Conservation (phyloP, 2,797 vertebrate genomes). For the Parauchenoglanis punctatus region DNA sequence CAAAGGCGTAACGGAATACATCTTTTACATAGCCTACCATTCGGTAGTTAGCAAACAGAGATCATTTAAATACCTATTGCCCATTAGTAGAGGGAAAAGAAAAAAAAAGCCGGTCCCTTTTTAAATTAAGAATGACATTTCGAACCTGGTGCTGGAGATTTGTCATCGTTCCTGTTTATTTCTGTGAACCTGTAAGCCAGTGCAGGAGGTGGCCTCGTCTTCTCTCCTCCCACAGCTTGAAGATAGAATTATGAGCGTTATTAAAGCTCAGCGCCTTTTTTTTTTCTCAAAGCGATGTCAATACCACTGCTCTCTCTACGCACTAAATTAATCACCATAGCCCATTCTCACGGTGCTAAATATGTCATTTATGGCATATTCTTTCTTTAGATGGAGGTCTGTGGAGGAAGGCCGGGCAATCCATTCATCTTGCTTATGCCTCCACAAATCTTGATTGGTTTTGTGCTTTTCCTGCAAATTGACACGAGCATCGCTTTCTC, state of each 20-base stretch:
- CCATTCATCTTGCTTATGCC: conserved; percentile 54
- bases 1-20: conserved; percentile 26
- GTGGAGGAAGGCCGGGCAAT: conserved; percentile 22
- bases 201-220: not conserved
- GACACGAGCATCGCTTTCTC: conserved; percentile 37
- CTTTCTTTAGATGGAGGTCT: conserved; percentile 18
- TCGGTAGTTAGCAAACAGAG: not conserved
- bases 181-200: conserved; percentile 9
- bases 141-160: conserved; percentile 20
- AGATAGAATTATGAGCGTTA: conserved; percentile 57
- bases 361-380: conserved; percentile 53
- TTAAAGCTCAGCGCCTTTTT: conserved; percentile 18
- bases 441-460: conserved; percentile 55
- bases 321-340: conserved; percentile 46
- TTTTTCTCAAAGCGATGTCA: conserved; percentile 20
- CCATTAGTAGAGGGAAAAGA: not conserved
- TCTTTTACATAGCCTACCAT: not conserved
- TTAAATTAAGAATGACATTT: not conserved
- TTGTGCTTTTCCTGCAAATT: conserved; percentile 39
- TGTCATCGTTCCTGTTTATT: conserved; percentile 45
- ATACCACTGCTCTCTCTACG: conserved; percentile 26
- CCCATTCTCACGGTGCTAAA: conserved; percentile 49
- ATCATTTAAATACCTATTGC: not conserved
- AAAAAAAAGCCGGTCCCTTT: not conserved
- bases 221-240: conserved; percentile 9